Percentiles rank a stretch among this genome's conserved stretches.
These are phyloP conservation scores for Antheraea mylitta DNA, from an alignment of 1,140 invertebrate genomes.

Conservation along the genomic window DNA sequence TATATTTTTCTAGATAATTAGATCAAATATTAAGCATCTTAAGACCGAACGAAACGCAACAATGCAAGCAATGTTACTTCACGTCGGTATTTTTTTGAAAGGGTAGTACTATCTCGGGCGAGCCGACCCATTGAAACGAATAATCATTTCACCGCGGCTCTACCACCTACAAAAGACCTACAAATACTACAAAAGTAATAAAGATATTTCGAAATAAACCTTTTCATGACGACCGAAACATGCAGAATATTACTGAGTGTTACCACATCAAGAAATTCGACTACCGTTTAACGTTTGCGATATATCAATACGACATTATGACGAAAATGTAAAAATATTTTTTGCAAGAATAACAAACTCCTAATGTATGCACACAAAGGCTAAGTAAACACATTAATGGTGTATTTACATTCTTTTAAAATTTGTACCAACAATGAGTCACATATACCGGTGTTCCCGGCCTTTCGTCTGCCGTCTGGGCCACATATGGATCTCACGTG, in stretches of 20 bases:
- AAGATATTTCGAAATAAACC: no score
- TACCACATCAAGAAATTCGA: neutral
- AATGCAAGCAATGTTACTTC: no score
- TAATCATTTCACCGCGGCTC: no score
- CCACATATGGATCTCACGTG: slow-evolving; percentile 36
- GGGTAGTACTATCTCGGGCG: no score
- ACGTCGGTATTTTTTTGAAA: no score
- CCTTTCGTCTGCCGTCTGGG: slow-evolving; percentile 19
- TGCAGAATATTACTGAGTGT: neutral
- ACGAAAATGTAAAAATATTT: neutral
- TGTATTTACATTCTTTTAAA: slow-evolving; percentile 4
- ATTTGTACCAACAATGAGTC: slow-evolving; percentile 20
- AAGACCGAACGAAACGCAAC: no score
- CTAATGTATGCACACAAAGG: neutral
- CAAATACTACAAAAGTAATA: no score
- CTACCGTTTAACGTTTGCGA: neutral
- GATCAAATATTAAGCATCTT: no score
- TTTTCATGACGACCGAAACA: no score
- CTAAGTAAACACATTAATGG: neutral
- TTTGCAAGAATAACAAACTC: neutral
- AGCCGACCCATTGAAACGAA: no score
- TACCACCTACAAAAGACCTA: no score
- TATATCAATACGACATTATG: neutral
- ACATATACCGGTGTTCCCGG: slow-evolving; percentile 23
- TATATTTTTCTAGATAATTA: no score